Evolutionary conservation across 2,888 invertebrate genomes (phyloP).

Genomic region (Netelia fuscicornis): DNA sequence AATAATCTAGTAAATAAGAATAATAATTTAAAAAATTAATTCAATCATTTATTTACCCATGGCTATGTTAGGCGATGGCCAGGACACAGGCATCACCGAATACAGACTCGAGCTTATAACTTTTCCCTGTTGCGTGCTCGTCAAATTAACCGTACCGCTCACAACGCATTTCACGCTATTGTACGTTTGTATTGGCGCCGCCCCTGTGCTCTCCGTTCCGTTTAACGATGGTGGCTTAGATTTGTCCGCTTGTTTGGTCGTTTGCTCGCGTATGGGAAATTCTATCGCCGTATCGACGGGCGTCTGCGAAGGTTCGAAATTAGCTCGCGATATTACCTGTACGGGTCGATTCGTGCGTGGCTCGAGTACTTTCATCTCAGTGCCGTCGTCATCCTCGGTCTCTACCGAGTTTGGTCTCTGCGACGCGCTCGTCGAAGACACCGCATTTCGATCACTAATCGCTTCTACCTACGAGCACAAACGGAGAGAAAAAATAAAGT

Average conservation of each 20-base stretch:
- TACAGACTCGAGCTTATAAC: slow-evolving; percentile 78
- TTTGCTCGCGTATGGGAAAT: slow-evolving; percentile 81
- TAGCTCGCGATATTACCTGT: slow-evolving; percentile 81
- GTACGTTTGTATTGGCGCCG: slow-evolving; percentile 77
- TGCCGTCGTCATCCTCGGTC: slow-evolving; percentile 82
- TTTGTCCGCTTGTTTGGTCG: slow-evolving; percentile 79
- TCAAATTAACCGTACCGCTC: slow-evolving; percentile 75
- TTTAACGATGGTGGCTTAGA: slow-evolving; percentile 79
- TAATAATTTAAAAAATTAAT: slow-evolving; percentile 1
- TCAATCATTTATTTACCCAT: slow-evolving; percentile 77
- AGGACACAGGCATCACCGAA: slow-evolving; percentile 80
- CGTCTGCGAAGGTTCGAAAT: slow-evolving; percentile 81
- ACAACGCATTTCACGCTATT: slow-evolving; percentile 81
- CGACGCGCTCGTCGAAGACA: slow-evolving; percentile 77
- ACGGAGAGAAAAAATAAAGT: background rate
- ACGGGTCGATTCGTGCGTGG: slow-evolving; percentile 75
- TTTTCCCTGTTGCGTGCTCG: slow-evolving; percentile 77
- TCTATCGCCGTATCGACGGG: slow-evolving; percentile 82
- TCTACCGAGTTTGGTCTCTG: slow-evolving; percentile 79
- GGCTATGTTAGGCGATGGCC: slow-evolving; percentile 80
- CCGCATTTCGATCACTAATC: slow-evolving; percentile 78
- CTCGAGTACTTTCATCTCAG: slow-evolving; percentile 84
- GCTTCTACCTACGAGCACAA: slow-evolving; percentile 74
- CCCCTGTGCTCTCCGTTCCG: slow-evolving; percentile 75
- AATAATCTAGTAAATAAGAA: background rate